Evolutionary conservation across 2,113 vertebrate genomes (phyloP).

Genomic region (Heteronetta atricapilla): DNA sequence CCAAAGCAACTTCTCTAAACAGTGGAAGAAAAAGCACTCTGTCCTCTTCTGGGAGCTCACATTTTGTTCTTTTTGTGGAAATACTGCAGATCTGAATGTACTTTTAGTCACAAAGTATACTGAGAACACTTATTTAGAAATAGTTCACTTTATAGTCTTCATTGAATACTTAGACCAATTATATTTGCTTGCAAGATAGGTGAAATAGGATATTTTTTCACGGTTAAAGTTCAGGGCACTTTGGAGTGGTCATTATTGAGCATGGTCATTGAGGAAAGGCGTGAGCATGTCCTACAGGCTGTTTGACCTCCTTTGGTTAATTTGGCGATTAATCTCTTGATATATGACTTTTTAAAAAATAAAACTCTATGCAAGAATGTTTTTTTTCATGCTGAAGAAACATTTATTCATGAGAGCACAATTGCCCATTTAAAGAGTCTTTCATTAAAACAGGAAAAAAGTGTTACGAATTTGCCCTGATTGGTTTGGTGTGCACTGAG

Average conservation of each 20-base stretch:
- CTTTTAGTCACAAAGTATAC: background rate
- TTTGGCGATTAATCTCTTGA: background rate
- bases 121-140: background rate
- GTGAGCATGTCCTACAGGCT: background rate
- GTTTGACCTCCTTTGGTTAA: background rate
- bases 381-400: background rate
- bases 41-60: background rate
- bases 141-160: background rate
- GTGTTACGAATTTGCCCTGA: background rate
- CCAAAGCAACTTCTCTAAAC: constrained; percentile 37
- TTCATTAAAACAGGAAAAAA: background rate
- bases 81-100: background rate
- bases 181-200: background rate
- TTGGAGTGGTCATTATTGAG: background rate
- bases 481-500: background rate
- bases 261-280: background rate
- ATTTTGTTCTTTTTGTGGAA: constrained; percentile 18
- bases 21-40: background rate
- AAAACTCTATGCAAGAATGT: background rate
- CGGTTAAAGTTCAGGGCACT: background rate
- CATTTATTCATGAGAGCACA: background rate
- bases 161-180: background rate
- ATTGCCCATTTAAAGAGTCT: background rate
- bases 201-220: background rate
- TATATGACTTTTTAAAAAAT: background rate